Percentiles rank a stretch among this genome's conserved stretches.
These are phyloP conservation scores for Brachyrhaphis roseni DNA, from an alignment of 2,797 vertebrate species.

Conservation along the genomic window DNA sequence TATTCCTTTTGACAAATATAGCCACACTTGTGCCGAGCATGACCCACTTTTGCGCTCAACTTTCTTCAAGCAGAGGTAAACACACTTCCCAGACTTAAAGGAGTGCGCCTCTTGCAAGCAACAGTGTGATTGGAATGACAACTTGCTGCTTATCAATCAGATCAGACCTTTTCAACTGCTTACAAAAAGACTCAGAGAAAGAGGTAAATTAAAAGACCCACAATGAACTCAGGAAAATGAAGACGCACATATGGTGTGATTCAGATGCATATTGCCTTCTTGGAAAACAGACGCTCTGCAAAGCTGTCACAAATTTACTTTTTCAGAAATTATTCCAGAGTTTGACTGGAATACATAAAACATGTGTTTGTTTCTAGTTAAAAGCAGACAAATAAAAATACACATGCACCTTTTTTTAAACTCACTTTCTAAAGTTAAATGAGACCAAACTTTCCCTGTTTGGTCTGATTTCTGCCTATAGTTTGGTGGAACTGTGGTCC, in stretches of 20 bases:
- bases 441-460: background rate
- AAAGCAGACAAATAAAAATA: background rate
- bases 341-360: too few species aligned
- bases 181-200: constrained; percentile 23
- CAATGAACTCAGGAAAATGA: constrained; percentile 7
- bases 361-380: background rate
- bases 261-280: background rate
- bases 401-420: background rate
- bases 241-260: background rate
- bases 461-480: background rate
- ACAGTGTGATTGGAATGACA: constrained; percentile 60
- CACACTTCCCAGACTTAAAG: constrained; percentile 36
- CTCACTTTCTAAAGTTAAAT: background rate
- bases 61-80: constrained; percentile 66
- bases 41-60: constrained; percentile 69
- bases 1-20: constrained; percentile 61
- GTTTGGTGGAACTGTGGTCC: too few species aligned
- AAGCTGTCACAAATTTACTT: background rate
- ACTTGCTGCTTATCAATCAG: constrained; percentile 28
- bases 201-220: constrained; percentile 3
- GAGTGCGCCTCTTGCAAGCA: constrained; percentile 34
- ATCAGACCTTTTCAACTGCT: constrained; percentile 36
- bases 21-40: constrained; percentile 55
- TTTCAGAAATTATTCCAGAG: background rate
- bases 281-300: background rate